Conservation (phyloP, 2,113 vertebrate genomes). For the Megalops atlanticus region DNA sequence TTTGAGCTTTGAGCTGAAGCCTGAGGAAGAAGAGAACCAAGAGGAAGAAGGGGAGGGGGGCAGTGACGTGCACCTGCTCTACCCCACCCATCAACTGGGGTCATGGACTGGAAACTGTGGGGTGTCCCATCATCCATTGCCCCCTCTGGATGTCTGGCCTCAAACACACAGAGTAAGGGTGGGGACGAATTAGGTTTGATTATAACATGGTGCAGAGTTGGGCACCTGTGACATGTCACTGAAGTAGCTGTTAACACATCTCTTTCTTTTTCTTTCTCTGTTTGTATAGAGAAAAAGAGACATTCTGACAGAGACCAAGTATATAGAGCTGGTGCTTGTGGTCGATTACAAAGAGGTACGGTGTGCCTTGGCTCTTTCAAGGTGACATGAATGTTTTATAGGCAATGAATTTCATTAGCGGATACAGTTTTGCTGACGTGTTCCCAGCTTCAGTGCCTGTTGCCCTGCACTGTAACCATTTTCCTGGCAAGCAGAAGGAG, state of each 20-base stretch:
- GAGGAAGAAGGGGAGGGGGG: slow-evolving; percentile 22
- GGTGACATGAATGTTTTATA: no score
- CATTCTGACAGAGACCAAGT: slow-evolving; percentile 73
- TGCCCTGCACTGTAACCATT: no score
- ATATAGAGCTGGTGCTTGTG: slow-evolving; percentile 89
- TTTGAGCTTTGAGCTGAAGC: slow-evolving; percentile 76
- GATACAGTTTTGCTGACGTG: no score
- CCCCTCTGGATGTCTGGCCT: slow-evolving; percentile 27
- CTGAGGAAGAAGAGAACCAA: slow-evolving; percentile 20
- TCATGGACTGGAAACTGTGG: slow-evolving; percentile 50
- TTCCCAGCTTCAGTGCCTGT: no score
- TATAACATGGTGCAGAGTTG: not conserved
- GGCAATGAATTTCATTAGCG: no score
- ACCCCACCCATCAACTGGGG: slow-evolving; percentile 45
- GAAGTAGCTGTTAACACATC: not conserved
- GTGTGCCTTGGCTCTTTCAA: not conserved
- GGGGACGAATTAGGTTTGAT: not conserved
- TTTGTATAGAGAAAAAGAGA: slow-evolving; percentile 69
- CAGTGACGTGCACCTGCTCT: slow-evolving; percentile 49
- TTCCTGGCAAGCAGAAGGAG: no score
- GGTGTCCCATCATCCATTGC: slow-evolving; percentile 49
- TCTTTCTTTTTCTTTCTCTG: not conserved
- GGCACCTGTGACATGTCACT: not conserved
- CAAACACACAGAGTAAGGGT: slow-evolving; percentile 59
- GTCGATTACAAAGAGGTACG: slow-evolving; percentile 82